Conservation (phyloP, 2,113 vertebrate genomes). For the Agapornis roseicollis region DNA sequence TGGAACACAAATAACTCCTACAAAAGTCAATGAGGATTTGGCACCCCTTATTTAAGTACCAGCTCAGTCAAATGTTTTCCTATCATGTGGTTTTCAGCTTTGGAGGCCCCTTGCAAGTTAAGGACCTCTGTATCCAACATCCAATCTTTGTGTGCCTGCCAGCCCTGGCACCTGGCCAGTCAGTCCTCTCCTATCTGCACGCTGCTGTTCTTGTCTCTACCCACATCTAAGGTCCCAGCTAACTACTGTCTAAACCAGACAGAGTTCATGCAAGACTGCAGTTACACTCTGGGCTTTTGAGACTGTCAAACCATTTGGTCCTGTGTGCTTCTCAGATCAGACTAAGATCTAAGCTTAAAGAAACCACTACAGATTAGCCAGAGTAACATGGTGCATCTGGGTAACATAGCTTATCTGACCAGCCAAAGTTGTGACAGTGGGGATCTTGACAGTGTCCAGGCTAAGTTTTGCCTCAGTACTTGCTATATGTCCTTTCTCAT, state of each 20-base stretch:
- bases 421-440: not conserved
- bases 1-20: not conserved
- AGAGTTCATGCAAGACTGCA: not conserved
- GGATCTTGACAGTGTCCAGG: fast-evolving
- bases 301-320: not conserved
- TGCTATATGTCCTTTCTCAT: not conserved
- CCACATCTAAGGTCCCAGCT: not conserved
- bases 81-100: conserved; percentile 13
- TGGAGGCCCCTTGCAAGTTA: not conserved
- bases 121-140: not conserved
- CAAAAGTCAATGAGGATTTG: not conserved
- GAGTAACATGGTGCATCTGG: not conserved
- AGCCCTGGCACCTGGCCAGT: not conserved
- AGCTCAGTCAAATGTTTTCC: not conserved
- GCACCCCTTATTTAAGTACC: not conserved
- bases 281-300: not conserved
- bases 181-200: not conserved
- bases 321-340: fast-evolving
- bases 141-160: not conserved
- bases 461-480: not conserved
- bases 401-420: not conserved
- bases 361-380: not conserved
- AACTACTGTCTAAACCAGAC: not conserved
- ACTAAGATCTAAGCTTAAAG: not conserved
- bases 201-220: not conserved